These are phyloP conservation scores for Spodoptera frugiperda DNA, from an alignment of 1,140 invertebrate species.

Conservation along the genomic window DNA sequence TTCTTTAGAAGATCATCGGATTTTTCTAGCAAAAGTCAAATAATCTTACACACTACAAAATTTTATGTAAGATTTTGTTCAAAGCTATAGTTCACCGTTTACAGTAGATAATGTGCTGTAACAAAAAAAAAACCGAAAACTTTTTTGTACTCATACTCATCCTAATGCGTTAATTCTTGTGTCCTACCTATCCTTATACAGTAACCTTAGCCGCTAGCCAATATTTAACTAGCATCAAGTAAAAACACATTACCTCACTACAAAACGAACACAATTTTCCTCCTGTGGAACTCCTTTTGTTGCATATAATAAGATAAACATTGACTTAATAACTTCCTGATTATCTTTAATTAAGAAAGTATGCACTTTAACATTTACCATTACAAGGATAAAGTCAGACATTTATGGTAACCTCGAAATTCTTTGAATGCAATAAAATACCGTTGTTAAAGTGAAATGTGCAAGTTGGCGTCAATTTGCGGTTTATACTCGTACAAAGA, in stretches of 20 bases:
- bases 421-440: not conserved
- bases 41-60: too few relatives aligned
- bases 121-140: too few relatives aligned
- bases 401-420: not conserved
- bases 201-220: not conserved
- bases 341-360: not conserved
- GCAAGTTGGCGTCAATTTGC: constrained; percentile 3
- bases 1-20: too few relatives aligned
- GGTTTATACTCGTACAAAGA: not conserved
- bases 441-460: constrained; percentile 10
- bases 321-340: not conserved
- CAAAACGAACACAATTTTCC: not conserved
- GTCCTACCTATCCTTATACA: too few relatives aligned
- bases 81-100: too few relatives aligned
- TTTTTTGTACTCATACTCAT: too few relatives aligned
- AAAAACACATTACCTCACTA: not conserved
- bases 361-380: too few relatives aligned
- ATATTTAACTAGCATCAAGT: not conserved
- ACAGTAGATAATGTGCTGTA: too few relatives aligned
- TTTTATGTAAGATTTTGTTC: too few relatives aligned
- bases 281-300: not conserved
- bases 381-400: not conserved
- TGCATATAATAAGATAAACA: not conserved
- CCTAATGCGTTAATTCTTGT: too few relatives aligned
- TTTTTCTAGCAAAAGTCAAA: too few relatives aligned